Evolutionary conservation across 2,888 invertebrate species (phyloP).

Genomic region (Orthosia incerta): DNA sequence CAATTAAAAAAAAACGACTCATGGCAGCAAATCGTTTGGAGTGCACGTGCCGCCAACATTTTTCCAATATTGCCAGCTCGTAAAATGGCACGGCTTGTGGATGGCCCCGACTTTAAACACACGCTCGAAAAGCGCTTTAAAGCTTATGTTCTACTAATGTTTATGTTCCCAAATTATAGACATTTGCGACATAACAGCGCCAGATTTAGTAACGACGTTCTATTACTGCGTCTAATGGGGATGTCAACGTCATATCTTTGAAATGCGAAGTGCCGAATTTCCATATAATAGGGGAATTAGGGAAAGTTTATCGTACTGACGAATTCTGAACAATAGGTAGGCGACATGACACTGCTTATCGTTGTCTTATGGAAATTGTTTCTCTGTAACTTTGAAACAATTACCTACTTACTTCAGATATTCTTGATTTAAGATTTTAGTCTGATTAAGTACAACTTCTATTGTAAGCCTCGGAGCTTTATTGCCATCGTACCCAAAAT

Average conservation of each 20-base stretch:
- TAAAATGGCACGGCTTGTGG: conserved; percentile 73
- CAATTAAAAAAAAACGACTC: conserved; percentile 67
- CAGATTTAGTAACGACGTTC: conserved; percentile 60
- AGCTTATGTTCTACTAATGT: conserved; percentile 43
- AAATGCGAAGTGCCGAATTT: conserved; percentile 54
- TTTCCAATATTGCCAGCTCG: conserved; percentile 84
- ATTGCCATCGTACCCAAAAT: neutral
- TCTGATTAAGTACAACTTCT: neutral
- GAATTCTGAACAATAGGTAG: conserved; percentile 11
- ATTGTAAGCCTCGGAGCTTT: neutral
- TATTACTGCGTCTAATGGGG: conserved; percentile 59
- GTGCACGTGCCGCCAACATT: conserved; percentile 83
- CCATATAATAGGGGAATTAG: conserved; percentile 51
- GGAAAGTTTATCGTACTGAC: conserved; percentile 43
- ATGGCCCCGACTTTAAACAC: conserved; percentile 73
- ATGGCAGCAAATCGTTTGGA: conserved; percentile 71
- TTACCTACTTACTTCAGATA: neutral
- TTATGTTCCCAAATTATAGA: conserved; percentile 57
- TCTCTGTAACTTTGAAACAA: neutral
- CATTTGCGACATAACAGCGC: conserved; percentile 53
- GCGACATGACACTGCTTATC: conserved; percentile 14
- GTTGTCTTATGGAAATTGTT: conserved; percentile 28
- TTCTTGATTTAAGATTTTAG: neutral
- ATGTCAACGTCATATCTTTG: conserved; percentile 53
- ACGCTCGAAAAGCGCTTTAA: conserved; percentile 59